Percentiles rank a stretch among this genome's conserved stretches.
These are phyloP conservation scores for Micrasema minimum DNA, from an alignment of 1,140 invertebrate species.

Conservation along the genomic window DNA sequence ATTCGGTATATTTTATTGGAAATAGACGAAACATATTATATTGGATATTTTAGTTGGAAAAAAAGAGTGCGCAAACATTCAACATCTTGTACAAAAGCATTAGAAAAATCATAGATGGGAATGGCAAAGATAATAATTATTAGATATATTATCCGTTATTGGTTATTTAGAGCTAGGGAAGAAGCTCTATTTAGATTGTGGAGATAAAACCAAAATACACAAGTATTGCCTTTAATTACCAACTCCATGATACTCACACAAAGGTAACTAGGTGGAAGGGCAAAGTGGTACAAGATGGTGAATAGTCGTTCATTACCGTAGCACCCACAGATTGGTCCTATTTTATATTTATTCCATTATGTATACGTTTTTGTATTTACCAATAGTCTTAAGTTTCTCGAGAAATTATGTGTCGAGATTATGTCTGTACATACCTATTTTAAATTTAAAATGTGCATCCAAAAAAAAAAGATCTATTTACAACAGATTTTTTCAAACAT, in stretches of 20 bases:
- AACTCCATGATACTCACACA: slow-evolving; percentile 36
- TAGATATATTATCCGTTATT: too few relatives aligned
- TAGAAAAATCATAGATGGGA: slow-evolving; percentile 17
- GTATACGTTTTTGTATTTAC: not conserved
- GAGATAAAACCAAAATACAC: slow-evolving; percentile 1
- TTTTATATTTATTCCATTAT: slow-evolving; percentile 22
- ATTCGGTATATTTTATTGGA: not conserved
- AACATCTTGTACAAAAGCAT: slow-evolving; percentile 25
- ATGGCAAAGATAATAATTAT: not conserved
- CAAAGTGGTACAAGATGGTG: slow-evolving; percentile 29
- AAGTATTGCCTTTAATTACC: slow-evolving; percentile 8
- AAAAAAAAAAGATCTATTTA: too few relatives aligned
- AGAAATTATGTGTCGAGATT: too few relatives aligned
- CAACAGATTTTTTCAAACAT: too few relatives aligned
- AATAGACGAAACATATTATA: not conserved
- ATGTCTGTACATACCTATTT: too few relatives aligned
- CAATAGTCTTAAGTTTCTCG: too few relatives aligned
- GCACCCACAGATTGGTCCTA: slow-evolving; percentile 35
- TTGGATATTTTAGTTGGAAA: slow-evolving; percentile 11
- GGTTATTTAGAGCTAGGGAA: slow-evolving; percentile 23
- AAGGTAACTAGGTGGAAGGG: slow-evolving; percentile 35
- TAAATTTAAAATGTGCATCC: too few relatives aligned
- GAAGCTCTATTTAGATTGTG: slow-evolving; percentile 10
- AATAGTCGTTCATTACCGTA: slow-evolving; percentile 25
- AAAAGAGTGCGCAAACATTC: slow-evolving; percentile 11